Evolutionary conservation across 1,140 invertebrate genomes (phyloP).

Genomic region (Euura saliciscinereae): DNA sequence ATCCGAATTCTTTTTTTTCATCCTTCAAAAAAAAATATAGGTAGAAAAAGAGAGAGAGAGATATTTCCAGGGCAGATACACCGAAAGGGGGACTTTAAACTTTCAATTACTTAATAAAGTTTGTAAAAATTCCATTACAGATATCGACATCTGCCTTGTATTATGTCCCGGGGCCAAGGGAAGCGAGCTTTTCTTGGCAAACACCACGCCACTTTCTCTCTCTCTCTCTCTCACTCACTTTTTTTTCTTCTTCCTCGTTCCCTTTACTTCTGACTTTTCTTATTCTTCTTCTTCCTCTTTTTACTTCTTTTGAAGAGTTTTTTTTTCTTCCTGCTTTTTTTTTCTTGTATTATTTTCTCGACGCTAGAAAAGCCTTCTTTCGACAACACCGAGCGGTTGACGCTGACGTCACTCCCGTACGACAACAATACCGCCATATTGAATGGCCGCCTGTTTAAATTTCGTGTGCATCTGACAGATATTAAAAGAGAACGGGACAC

Average conservation of each 20-base stretch:
- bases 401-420: constrained; percentile 4
- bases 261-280: neutral
- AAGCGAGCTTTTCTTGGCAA: neutral
- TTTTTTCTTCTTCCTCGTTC: neutral
- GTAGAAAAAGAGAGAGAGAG: neutral
- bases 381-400: neutral
- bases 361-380: constrained; percentile 3
- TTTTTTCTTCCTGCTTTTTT: neutral
- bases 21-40: too few relatives aligned
- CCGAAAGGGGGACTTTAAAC: neutral
- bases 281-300: neutral
- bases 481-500: constrained; percentile 5
- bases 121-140: constrained; percentile 1
- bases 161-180: neutral
- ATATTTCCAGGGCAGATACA: neutral
- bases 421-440: constrained; percentile 7
- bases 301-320: neutral
- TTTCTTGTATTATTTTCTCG: constrained; percentile 4
- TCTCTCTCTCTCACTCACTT: neutral
- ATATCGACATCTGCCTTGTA: neutral
- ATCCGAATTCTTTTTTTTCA: too few relatives aligned
- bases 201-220: neutral
- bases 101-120: constrained; percentile 7
- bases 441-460: constrained; percentile 7
- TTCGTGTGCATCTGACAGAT: constrained; percentile 4